These are phyloP conservation scores for Dorcus parallelipipedus DNA, from an alignment of 2,888 invertebrate species.

Conservation along the genomic window DNA sequence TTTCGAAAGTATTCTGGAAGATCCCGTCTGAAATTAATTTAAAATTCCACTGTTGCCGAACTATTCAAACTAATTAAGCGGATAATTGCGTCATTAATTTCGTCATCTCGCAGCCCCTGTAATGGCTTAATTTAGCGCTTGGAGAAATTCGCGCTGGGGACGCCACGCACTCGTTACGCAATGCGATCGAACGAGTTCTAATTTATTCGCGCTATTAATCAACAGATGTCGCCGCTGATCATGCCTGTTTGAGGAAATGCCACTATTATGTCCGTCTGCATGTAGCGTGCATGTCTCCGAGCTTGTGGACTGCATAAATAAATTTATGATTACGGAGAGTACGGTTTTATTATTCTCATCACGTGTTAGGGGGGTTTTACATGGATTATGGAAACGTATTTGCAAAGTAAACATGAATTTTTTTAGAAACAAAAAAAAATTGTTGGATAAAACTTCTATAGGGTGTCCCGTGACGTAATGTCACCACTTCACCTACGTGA, in stretches of 20 bases:
- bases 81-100: constrained; percentile 31
- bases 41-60: constrained; percentile 27
- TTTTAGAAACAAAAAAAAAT: no score
- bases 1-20: neutral
- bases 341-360: no score
- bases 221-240: neutral
- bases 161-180: neutral
- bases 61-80: constrained; percentile 30
- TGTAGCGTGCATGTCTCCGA: neutral
- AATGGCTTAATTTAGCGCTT: neutral
- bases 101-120: neutral
- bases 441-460: no score
- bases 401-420: no score
- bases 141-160: neutral
- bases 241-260: constrained; percentile 1
- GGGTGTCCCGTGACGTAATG: no score
- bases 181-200: neutral
- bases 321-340: neutral
- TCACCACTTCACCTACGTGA: no score
- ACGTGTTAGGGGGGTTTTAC: no score
- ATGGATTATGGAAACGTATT: no score
- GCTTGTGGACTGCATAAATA: neutral
- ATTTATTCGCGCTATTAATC: constrained; percentile 1
- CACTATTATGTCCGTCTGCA: constrained; percentile 1
- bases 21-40: constrained; percentile 22